Evolutionary conservation across 2,888 invertebrate genomes (phyloP).

Genomic region (Opisthograptis luteolata): DNA sequence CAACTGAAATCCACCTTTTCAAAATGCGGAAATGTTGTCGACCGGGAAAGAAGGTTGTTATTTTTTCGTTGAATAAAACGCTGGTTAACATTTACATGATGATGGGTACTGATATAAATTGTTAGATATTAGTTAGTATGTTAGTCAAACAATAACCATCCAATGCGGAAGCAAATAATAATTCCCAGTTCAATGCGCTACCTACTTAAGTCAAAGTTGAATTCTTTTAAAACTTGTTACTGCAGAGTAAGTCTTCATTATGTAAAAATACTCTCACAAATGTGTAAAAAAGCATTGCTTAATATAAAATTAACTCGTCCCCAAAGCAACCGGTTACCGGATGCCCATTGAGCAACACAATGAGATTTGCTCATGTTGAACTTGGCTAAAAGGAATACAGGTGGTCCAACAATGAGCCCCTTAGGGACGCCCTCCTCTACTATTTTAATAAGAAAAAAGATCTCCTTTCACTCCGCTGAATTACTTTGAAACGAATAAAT

Average conservation of each 20-base stretch:
- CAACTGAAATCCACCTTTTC: conserved; percentile 7
- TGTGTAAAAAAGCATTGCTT: conserved; percentile 55
- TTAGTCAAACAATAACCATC: too few relatives aligned
- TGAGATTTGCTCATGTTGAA: conserved; percentile 75
- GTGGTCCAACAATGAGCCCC: conserved; percentile 71
- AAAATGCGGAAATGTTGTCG: conserved; percentile 23
- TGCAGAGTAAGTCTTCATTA: not conserved
- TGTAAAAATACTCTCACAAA: conserved; percentile 35
- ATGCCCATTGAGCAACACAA: conserved; percentile 74
- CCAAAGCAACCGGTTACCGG: conserved; percentile 73
- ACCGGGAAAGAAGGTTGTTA: too few relatives aligned
- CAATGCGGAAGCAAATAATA: too few relatives aligned
- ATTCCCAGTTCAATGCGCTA: too few relatives aligned
- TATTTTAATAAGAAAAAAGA: conserved; percentile 79
- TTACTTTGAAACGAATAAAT: conserved; percentile 80
- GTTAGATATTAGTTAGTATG: too few relatives aligned
- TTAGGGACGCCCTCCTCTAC: conserved; percentile 61
- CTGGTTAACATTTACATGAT: too few relatives aligned
- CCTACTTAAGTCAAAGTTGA: too few relatives aligned
- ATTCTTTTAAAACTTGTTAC: not conserved
- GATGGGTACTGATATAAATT: too few relatives aligned
- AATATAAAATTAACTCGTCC: conserved; percentile 66
- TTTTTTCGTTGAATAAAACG: too few relatives aligned
- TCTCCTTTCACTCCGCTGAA: conserved; percentile 60
- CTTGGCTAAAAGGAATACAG: conserved; percentile 70